These are phyloP conservation scores for Polypterus bichir DNA, from an alignment of 2,113 vertebrate genomes.

Conservation along the genomic window DNA sequence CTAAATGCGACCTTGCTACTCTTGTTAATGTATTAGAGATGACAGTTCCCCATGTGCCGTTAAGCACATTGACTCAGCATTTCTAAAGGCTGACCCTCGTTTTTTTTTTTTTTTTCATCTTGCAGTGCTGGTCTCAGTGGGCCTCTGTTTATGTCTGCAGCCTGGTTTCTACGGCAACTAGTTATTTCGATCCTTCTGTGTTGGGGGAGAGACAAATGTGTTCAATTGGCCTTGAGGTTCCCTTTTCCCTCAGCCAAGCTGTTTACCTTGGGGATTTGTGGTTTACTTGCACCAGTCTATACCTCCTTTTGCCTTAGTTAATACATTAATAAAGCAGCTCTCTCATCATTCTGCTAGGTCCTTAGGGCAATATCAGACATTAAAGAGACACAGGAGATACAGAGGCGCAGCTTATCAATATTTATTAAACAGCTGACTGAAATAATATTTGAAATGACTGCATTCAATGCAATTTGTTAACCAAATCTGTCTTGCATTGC, in stretches of 20 bases:
- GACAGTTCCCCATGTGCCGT: too few relatives aligned
- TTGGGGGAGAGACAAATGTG: constrained; percentile 3
- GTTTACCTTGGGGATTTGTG: neutral
- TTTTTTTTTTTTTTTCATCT: neutral
- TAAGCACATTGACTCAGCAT: neutral
- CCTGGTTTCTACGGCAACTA: constrained; percentile 7
- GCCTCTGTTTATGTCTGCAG: neutral
- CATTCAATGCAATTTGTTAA: neutral
- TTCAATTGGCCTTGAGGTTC: constrained; percentile 4
- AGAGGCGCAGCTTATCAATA: neutral
- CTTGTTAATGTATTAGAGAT: too few relatives aligned
- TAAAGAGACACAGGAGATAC: neutral
- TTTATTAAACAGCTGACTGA: neutral
- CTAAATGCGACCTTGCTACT: too few relatives aligned
- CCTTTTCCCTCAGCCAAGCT: neutral
- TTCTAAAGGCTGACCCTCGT: neutral
- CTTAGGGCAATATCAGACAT: neutral
- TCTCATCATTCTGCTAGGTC: neutral
- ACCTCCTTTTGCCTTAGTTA: neutral
- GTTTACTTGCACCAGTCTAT: neutral
- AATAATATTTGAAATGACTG: neutral
- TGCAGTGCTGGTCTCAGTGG: neutral
- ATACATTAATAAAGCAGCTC: neutral
- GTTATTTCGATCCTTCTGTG: neutral
- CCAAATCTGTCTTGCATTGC: too few relatives aligned